A percentile compares a stretch with the other conserved stretches of the same genome.
Conservation (phyloP, 1,140 invertebrate species). For the Oreohelix idahoensis region DNA sequence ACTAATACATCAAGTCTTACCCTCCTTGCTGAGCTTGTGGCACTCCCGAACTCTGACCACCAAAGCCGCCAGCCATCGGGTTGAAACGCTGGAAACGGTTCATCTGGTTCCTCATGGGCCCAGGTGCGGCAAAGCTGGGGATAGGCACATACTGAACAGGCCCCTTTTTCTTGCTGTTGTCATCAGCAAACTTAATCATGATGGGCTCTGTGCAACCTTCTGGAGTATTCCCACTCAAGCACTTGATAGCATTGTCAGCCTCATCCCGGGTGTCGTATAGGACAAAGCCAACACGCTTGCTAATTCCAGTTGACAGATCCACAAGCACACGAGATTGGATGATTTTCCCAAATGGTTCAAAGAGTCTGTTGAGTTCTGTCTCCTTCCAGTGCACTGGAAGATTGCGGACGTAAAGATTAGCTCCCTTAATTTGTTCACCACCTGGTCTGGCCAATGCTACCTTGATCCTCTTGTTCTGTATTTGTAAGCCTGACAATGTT, state of each 20-base stretch:
- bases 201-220: constrained; percentile 88
- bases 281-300: constrained; percentile 91
- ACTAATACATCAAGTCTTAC: constrained; percentile 29
- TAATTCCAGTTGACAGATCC: constrained; percentile 88
- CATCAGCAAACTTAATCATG: constrained; percentile 90
- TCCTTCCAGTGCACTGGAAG: constrained; percentile 81
- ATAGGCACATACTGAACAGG: constrained; percentile 44
- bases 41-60: constrained; percentile 16
- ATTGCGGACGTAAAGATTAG: constrained; percentile 94
- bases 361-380: constrained; percentile 86
- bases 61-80: constrained; percentile 54
- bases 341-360: constrained; percentile 89
- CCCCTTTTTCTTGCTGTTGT: constrained; percentile 83
- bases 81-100: constrained; percentile 59
- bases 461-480: constrained; percentile 89
- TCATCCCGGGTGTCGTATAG: constrained; percentile 78
- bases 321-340: constrained; percentile 91
- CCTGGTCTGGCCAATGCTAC: constrained; percentile 93
- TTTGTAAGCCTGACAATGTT: constrained; percentile 88
- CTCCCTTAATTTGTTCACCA: constrained; percentile 93
- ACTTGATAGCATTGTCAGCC: constrained; percentile 88
- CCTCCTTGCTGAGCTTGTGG: constrained; percentile 38
- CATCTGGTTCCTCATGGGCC: constrained; percentile 60
- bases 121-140: constrained; percentile 49
- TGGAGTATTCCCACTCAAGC: constrained; percentile 87